A percentile compares a stretch with the other conserved stretches of the same genome.
These are phyloP conservation scores for Eidolon helvum DNA, from an alignment of 2,113 vertebrate genomes.

Conservation along the genomic window DNA sequence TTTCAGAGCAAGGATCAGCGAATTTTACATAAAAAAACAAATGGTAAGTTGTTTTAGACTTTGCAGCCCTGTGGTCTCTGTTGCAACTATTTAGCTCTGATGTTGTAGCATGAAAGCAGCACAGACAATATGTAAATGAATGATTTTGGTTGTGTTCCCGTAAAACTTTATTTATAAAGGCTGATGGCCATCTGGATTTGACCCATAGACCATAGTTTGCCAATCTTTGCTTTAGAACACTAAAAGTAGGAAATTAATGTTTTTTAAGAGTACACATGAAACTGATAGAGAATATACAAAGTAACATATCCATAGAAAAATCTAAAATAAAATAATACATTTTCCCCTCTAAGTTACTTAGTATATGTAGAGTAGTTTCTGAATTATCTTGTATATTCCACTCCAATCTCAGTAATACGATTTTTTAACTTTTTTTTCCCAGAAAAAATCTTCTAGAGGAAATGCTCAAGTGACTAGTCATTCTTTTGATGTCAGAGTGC, in stretches of 20 bases:
- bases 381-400: conserved; percentile 2
- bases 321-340: neutral
- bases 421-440: conserved; percentile 43
- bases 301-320: neutral
- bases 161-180: neutral
- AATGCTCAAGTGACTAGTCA: conserved; percentile 75
- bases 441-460: conserved; percentile 88
- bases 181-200: neutral
- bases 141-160: neutral
- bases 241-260: neutral
- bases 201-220: neutral
- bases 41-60: neutral
- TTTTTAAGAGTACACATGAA: neutral
- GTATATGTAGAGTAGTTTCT: neutral
- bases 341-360: neutral
- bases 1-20: neutral
- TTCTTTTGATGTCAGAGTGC: conserved; percentile 84
- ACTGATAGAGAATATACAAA: neutral
- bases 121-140: neutral
- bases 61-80: neutral
- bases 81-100: neutral
- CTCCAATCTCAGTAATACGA: neutral
- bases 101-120: neutral
- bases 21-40: neutral
- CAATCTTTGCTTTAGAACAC: neutral